These are phyloP conservation scores for Sycophila texana DNA, from an alignment of 2,888 invertebrate species.

Conservation along the genomic window DNA sequence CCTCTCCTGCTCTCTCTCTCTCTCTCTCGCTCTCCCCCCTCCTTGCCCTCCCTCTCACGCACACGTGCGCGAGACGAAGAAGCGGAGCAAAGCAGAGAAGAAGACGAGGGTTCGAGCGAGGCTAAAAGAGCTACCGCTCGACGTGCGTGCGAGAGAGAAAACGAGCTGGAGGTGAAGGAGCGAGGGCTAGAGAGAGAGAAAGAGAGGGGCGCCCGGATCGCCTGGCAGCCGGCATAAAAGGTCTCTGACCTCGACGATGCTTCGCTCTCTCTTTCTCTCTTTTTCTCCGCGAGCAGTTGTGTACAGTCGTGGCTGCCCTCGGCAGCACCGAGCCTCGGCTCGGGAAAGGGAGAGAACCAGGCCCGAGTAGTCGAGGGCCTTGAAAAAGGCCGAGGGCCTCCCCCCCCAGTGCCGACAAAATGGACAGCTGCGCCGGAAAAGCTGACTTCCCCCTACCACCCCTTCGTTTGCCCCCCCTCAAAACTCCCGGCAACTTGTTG, in stretches of 20 bases:
- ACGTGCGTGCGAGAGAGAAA: slow-evolving; percentile 2
- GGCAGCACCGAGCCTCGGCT: slow-evolving; percentile 62
- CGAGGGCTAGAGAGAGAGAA: slow-evolving; percentile 34
- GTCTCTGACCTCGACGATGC: slow-evolving; percentile 73
- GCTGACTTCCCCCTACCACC: neutral
- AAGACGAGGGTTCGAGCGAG: neutral
- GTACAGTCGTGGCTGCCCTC: slow-evolving; percentile 63
- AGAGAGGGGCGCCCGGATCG: slow-evolving; percentile 62
- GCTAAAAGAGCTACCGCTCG: slow-evolving; percentile 28
- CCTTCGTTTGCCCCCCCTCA: too few species aligned
- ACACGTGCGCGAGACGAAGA: slow-evolving; percentile 46
- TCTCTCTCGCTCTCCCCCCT: too few species aligned
- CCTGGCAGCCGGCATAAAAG: slow-evolving; percentile 71
- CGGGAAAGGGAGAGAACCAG: slow-evolving; percentile 6
- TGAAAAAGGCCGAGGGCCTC: neutral
- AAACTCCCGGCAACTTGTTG: neutral
- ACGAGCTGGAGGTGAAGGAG: neutral
- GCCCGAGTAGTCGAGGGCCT: slow-evolving; percentile 14
- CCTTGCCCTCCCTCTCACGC: neutral
- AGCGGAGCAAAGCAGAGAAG: slow-evolving; percentile 60
- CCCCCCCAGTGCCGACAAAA: neutral
- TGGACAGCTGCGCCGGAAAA: neutral
- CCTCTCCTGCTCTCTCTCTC: slow-evolving; percentile 18
- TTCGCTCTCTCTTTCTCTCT: slow-evolving; percentile 52
- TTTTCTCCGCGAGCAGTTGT: slow-evolving; percentile 38